Conservation (phyloP, 2,888 invertebrate species). For the Lamellibrachia satsuma region DNA sequence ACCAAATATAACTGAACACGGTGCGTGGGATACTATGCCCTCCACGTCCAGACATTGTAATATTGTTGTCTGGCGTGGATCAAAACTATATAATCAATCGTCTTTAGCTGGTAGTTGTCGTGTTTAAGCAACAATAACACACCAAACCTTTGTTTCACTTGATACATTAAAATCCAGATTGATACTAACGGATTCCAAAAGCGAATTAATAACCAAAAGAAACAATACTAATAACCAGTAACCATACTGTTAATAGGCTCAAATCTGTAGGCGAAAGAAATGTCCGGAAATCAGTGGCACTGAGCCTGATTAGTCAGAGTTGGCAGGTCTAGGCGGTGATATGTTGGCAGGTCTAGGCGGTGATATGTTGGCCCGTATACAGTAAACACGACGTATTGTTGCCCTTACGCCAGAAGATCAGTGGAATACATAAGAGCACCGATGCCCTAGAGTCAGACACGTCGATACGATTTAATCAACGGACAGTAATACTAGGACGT, state of each 20-base stretch:
- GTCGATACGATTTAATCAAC: not conserved
- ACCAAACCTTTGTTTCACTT: no score
- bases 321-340: not conserved
- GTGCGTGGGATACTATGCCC: not conserved
- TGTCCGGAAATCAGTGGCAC: not conserved
- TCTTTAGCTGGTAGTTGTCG: no score
- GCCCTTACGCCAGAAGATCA: not conserved
- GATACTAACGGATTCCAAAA: no score
- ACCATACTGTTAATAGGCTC: not conserved
- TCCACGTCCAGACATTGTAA: no score
- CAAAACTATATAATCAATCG: no score
- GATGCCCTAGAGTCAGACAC: not conserved
- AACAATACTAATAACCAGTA: not conserved
- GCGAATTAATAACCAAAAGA: not conserved
- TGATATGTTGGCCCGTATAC: not conserved
- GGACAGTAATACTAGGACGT: not conserved
- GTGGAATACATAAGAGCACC: not conserved
- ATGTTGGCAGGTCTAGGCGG: not conserved
- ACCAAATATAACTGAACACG: not conserved
- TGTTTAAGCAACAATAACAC: no score
- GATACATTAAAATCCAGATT: no score
- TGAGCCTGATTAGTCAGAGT: not conserved
- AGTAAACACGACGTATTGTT: not conserved
- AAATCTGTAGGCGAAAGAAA: not conserved
- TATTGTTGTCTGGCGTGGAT: no score